phyloP scores from a whole-genome alignment of 2,888 invertebrate species.

The Charanyca ferruginea region DNA sequence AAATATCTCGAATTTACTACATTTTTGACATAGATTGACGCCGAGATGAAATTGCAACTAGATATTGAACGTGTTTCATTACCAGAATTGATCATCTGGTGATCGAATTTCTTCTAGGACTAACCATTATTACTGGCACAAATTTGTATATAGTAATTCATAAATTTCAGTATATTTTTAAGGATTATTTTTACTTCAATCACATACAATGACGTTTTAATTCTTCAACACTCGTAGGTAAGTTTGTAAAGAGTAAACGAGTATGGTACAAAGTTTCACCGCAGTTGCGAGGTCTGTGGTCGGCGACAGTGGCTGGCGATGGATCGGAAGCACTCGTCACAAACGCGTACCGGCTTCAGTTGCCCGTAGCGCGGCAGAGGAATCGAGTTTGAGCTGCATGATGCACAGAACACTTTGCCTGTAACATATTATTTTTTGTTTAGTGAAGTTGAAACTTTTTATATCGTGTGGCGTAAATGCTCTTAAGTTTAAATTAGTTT shows the following conservation, averaged over 20 bases:
- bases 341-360: conserved; percentile 97
- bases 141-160: no score
- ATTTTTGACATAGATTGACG: no score
- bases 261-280: conserved; percentile 69
- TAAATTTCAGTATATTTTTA: background rate
- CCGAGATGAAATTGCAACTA: no score
- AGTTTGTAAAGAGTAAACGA: background rate
- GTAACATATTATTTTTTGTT: conserved; percentile 41
- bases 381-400: conserved; percentile 98
- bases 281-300: conserved; percentile 61
- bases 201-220: conserved; percentile 8
- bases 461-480: no score
- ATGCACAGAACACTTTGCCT: conserved; percentile 97
- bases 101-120: no score
- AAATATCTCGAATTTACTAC: no score
- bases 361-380: conserved; percentile 98
- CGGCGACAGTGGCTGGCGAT: conserved; percentile 74
- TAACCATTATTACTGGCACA: background rate
- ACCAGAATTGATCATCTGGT: no score
- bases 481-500: no score
- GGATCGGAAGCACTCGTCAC: conserved; percentile 95
- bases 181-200: background rate
- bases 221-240: background rate
- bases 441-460: background rate
- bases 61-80: no score